Percentiles rank a stretch among this genome's conserved stretches.
Evolutionary conservation across 2,797 vertebrate species (phyloP).

Genomic region (Chrysocyon brachyurus): DNA sequence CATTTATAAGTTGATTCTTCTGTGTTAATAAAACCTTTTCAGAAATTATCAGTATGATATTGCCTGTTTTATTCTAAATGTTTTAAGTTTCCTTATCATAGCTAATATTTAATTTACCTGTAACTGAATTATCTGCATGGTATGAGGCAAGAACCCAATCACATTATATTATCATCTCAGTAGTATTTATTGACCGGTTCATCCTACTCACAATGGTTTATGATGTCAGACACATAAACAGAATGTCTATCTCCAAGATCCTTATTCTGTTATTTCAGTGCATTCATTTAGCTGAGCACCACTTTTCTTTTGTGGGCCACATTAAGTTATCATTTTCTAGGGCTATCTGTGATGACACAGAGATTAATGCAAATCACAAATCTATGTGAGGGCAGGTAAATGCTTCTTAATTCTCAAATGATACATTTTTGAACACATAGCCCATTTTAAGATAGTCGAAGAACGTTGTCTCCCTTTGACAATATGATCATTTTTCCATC

Average conservation of each 20-base stretch:
- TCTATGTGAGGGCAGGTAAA: not conserved
- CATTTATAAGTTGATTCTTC: slow-evolving; percentile 9
- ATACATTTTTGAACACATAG: not conserved
- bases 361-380: not conserved
- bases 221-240: not conserved
- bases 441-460: not conserved
- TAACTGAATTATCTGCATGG: not conserved
- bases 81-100: not conserved
- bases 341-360: not conserved
- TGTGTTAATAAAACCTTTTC: not conserved
- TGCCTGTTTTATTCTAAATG: not conserved
- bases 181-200: not conserved
- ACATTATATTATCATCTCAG: not conserved
- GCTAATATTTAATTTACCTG: not conserved
- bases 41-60: not conserved
- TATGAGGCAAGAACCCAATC: not conserved
- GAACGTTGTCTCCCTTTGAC: not conserved
- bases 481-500: not conserved
- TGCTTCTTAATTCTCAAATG: not conserved
- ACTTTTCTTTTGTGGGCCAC: not conserved
- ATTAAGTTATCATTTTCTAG: not conserved
- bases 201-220: not conserved
- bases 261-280: not conserved
- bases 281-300: not conserved
- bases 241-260: not conserved